phyloP scores from a whole-genome alignment of 2,888 invertebrate genomes.

The Drosophila birchii region DNA sequence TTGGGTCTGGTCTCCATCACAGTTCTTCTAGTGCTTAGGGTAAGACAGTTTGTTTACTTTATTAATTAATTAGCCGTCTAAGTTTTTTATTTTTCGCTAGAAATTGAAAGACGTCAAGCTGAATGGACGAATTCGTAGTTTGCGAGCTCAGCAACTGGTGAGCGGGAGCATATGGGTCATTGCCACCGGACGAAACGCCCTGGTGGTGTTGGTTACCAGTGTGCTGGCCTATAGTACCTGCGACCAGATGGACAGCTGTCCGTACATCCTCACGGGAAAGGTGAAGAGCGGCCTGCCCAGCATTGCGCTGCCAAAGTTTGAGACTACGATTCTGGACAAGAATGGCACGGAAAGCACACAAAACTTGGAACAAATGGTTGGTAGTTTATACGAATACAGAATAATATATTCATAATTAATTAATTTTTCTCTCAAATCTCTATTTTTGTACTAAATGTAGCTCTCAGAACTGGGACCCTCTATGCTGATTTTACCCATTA shows the following conservation, averaged over 20 bases:
- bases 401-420: not conserved
- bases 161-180: constrained; percentile 90
- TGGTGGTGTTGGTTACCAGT: constrained; percentile 88
- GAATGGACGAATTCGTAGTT: constrained; percentile 45
- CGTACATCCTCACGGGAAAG: constrained; percentile 90
- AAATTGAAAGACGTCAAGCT: constrained; percentile 75
- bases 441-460: constrained; percentile 70
- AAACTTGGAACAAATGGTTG: constrained; percentile 78
- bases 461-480: constrained; percentile 93
- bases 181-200: constrained; percentile 93
- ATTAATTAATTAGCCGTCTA: too few relatives aligned
- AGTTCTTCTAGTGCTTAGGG: constrained; percentile 90
- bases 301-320: constrained; percentile 89
- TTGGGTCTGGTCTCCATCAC: constrained; percentile 91
- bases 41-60: constrained; percentile 84
- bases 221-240: constrained; percentile 88
- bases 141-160: constrained; percentile 82
- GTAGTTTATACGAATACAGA: too few relatives aligned
- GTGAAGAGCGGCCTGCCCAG: constrained; percentile 89
- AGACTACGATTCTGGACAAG: constrained; percentile 85
- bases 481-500: constrained; percentile 93
- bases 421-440: not conserved
- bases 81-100: constrained; percentile 32
- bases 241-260: constrained; percentile 82
- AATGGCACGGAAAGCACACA: constrained; percentile 80